A percentile compares a stretch with the other conserved stretches of the same genome.
phyloP scores from a whole-genome alignment of 2,113 vertebrate genomes.

The Thamnophis sirtalis region DNA sequence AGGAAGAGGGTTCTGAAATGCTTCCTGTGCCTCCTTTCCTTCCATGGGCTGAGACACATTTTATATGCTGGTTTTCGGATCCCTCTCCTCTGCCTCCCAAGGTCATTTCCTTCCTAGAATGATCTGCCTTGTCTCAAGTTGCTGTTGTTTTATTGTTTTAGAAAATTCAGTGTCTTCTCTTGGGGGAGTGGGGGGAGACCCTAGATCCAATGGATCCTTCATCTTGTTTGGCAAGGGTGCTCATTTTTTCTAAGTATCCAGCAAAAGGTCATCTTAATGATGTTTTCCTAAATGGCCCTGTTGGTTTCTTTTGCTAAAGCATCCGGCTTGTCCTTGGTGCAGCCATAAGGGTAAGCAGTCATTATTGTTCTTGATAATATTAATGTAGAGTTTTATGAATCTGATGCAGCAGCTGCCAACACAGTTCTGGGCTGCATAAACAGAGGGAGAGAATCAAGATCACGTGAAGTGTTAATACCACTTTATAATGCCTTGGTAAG shows the following conservation, averaged over 20 bases:
- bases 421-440: no score
- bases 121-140: neutral
- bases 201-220: neutral
- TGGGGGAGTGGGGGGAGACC: neutral
- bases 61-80: neutral
- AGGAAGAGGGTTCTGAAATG: neutral
- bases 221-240: neutral
- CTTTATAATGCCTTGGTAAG: no score
- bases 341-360: constrained; percentile 21
- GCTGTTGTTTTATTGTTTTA: neutral
- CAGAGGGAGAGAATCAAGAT: no score
- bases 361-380: constrained; percentile 13
- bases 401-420: neutral
- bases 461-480: no score
- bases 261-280: constrained; percentile 28
- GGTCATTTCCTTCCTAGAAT: neutral
- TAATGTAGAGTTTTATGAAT: neutral
- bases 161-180: neutral
- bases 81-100: neutral
- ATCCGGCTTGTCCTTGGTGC: neutral
- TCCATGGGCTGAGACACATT: neutral
- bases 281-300: constrained; percentile 15
- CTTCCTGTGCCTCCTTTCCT: neutral
- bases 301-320: neutral
- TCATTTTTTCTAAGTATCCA: neutral